Conservation (phyloP, 1,140 invertebrate species). For the Drosophila busckii region DNA sequence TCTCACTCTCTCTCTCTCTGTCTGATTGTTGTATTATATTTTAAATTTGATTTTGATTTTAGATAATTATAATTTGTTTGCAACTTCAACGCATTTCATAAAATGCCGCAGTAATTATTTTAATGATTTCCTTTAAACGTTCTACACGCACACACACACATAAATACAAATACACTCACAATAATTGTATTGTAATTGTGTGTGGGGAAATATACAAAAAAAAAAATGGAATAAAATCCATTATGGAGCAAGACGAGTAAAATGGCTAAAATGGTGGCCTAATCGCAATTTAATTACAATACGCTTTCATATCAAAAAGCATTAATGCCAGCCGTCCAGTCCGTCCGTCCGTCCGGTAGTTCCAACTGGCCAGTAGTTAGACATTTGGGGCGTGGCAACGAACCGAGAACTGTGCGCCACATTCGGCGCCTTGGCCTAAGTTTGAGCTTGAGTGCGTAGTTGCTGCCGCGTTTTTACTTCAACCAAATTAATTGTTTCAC, state of each 20-base stretch:
- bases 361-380: conserved; percentile 8
- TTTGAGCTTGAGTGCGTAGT: conserved; percentile 35
- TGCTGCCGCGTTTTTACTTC: conserved; percentile 50
- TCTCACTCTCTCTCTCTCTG: conserved; percentile 9
- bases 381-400: conserved; percentile 39
- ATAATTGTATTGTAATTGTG: conserved; percentile 65
- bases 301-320: conserved; percentile 77
- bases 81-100: conserved; percentile 66
- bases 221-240: conserved; percentile 75
- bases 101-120: conserved; percentile 72
- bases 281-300: conserved; percentile 78
- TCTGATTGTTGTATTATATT: background rate
- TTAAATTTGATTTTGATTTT: conserved; percentile 33
- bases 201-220: conserved; percentile 6
- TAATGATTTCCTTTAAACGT: conserved; percentile 77
- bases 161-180: conserved; percentile 3
- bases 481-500: conserved; percentile 70
- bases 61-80: conserved; percentile 61
- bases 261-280: conserved; percentile 77
- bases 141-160: conserved; percentile 17
- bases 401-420: conserved; percentile 34
- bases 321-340: conserved; percentile 60
- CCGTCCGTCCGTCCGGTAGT: conserved; percentile 11
- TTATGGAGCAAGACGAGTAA: conserved; percentile 73
- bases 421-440: conserved; percentile 29